Percentiles rank a stretch among this genome's conserved stretches.
phyloP scores from a whole-genome alignment of 2,113 vertebrate genomes.

The Cettia cetti region DNA sequence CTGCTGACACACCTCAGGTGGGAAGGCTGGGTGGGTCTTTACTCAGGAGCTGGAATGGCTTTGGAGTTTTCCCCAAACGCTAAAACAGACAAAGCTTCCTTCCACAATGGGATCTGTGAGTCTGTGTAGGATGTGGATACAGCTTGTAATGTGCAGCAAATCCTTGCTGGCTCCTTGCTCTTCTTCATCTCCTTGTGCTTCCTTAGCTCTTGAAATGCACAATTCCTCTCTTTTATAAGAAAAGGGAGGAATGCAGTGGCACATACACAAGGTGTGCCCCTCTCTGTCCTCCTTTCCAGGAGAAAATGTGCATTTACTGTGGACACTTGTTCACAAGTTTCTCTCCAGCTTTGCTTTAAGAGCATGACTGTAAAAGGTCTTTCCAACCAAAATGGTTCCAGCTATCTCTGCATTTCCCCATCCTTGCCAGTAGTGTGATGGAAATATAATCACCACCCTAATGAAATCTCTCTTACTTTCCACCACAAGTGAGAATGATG shows the following conservation, averaged over 20 bases:
- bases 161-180: background rate
- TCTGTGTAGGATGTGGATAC: background rate
- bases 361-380: background rate
- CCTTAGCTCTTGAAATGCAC: background rate
- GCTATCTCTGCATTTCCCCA: background rate
- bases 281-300: background rate
- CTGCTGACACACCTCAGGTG: background rate
- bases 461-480: background rate
- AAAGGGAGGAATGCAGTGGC: background rate
- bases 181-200: background rate
- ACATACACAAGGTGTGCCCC: background rate
- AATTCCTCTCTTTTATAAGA: background rate
- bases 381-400: background rate
- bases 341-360: background rate
- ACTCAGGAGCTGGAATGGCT: background rate
- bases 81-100: background rate
- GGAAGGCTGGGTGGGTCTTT: background rate
- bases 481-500: accelerated
- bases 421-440: background rate
- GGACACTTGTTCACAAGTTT: background rate
- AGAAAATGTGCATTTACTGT: background rate
- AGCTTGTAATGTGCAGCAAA: background rate
- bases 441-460: background rate
- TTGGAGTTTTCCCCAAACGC: background rate
- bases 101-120: background rate